Percentiles rank a stretch among this genome's conserved stretches.
These are phyloP conservation scores for Caenorhabditis macrosperma DNA, from an alignment of 2,888 invertebrate species.

Conservation along the genomic window DNA sequence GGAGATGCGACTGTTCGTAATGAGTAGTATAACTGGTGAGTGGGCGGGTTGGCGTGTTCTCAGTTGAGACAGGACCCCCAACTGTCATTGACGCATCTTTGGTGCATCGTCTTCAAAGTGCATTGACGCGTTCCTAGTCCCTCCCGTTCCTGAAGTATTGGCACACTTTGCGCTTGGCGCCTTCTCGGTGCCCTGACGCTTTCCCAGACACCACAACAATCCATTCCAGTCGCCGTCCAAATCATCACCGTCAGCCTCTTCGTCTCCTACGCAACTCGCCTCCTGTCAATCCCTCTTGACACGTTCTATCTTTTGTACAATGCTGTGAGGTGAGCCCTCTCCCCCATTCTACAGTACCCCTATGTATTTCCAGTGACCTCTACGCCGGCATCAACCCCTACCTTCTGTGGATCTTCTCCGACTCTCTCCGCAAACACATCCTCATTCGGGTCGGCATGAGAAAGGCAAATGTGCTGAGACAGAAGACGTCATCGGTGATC, in stretches of 20 bases:
- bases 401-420: slow-evolving; percentile 49
- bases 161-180: too few relatives aligned
- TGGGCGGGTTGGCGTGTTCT: neutral
- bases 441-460: slow-evolving; percentile 9
- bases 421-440: slow-evolving; percentile 41
- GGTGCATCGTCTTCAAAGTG: neutral
- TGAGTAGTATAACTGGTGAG: slow-evolving; percentile 45
- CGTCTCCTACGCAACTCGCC: neutral
- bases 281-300: slow-evolving; percentile 19
- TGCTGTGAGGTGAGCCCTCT: slow-evolving; percentile 12
- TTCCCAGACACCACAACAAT: slow-evolving; percentile 1
- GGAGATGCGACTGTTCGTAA: slow-evolving; percentile 43
- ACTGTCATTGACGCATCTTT: neutral
- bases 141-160: too few relatives aligned
- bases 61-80: too few relatives aligned
- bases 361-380: neutral
- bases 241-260: slow-evolving; percentile 29
- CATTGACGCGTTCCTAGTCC: too few relatives aligned
- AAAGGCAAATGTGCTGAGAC: neutral
- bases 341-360: too few relatives aligned
- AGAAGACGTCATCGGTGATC: neutral
- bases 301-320: slow-evolving; percentile 51
- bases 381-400: slow-evolving; percentile 42
- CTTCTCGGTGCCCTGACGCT: too few relatives aligned
- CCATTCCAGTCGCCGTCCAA: slow-evolving; percentile 41